Evolutionary conservation across 1,140 invertebrate species (phyloP).

Genomic region (Drosophila ogumai): DNA sequence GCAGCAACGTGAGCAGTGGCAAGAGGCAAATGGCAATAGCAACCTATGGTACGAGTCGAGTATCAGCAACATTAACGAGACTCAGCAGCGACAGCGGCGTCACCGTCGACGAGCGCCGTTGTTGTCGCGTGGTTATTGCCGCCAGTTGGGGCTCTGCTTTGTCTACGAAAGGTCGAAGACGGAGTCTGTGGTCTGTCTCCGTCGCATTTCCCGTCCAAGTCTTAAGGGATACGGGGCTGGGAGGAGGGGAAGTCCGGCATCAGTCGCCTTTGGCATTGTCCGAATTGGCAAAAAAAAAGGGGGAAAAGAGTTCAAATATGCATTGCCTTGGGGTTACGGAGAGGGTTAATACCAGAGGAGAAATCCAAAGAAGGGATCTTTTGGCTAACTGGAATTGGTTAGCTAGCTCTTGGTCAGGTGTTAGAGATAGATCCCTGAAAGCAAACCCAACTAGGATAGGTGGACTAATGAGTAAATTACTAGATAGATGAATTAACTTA

Average conservation of each 20-base stretch:
- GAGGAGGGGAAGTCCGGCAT: background rate
- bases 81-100: constrained; percentile 62
- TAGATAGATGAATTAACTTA: background rate
- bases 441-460: background rate
- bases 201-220: constrained; percentile 25
- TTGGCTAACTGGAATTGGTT: constrained; percentile 4
- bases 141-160: constrained; percentile 74
- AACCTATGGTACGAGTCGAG: constrained; percentile 38
- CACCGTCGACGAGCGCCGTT: constrained; percentile 71
- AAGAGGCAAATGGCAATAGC: constrained; percentile 29
- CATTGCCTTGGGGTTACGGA: constrained; percentile 31
- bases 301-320: constrained; percentile 47
- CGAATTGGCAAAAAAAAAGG: constrained; percentile 10
- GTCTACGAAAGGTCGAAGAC: constrained; percentile 81
- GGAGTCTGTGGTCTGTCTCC: constrained; percentile 68
- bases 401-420: constrained; percentile 1
- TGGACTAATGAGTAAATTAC: background rate
- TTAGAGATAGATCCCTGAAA: background rate
- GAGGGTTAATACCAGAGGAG: background rate
- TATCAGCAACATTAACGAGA: constrained; percentile 61
- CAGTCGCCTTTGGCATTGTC: constrained; percentile 32
- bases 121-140: constrained; percentile 64
- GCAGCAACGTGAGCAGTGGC: constrained; percentile 15
- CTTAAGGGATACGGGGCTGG: constrained; percentile 1
- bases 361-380: constrained; percentile 23